These are phyloP conservation scores for Prosapia bicincta DNA, from an alignment of 2,888 invertebrate genomes.

Conservation along the genomic window DNA sequence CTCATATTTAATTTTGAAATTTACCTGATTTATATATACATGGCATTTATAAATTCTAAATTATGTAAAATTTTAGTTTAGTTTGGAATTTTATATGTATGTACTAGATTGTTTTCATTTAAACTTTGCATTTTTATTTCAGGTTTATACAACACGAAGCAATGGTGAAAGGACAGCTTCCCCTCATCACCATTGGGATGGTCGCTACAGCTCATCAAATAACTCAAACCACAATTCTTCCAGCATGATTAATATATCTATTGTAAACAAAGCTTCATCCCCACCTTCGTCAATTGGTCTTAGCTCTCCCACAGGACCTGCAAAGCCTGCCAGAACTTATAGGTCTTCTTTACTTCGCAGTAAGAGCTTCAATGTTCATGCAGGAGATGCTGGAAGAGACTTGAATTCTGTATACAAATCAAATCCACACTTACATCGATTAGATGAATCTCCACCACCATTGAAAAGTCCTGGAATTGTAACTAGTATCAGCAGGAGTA, in stretches of 20 bases:
- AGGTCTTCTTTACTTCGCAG: slow-evolving; percentile 70
- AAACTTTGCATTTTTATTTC: too few relatives aligned
- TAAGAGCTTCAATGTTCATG: slow-evolving; percentile 81
- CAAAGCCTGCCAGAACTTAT: slow-evolving; percentile 76
- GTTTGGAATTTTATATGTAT: too few relatives aligned
- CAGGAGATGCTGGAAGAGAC: slow-evolving; percentile 42
- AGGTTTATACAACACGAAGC: slow-evolving; percentile 38
- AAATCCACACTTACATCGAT: slow-evolving; percentile 68
- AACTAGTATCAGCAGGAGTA: slow-evolving; percentile 79
- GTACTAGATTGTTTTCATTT: too few relatives aligned
- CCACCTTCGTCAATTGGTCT: slow-evolving; percentile 44
- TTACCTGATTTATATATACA: too few relatives aligned
- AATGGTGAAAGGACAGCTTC: slow-evolving; percentile 45
- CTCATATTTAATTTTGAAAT: too few relatives aligned
- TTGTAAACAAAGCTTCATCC: slow-evolving; percentile 45
- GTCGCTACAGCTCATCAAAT: slow-evolving; percentile 45
- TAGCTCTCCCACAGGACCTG: slow-evolving; percentile 55
- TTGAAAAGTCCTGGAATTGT: slow-evolving; percentile 84
- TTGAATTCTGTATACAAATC: slow-evolving; percentile 49
- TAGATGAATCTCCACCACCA: slow-evolving; percentile 67
- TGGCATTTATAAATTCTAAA: too few relatives aligned
- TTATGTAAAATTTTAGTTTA: too few relatives aligned
- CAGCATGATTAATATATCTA: slow-evolving; percentile 43
- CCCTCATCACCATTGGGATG: slow-evolving; percentile 46
- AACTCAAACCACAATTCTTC: slow-evolving; percentile 36